Conservation (phyloP, 2,797 vertebrate species). For the Limosa lapponica region DNA sequence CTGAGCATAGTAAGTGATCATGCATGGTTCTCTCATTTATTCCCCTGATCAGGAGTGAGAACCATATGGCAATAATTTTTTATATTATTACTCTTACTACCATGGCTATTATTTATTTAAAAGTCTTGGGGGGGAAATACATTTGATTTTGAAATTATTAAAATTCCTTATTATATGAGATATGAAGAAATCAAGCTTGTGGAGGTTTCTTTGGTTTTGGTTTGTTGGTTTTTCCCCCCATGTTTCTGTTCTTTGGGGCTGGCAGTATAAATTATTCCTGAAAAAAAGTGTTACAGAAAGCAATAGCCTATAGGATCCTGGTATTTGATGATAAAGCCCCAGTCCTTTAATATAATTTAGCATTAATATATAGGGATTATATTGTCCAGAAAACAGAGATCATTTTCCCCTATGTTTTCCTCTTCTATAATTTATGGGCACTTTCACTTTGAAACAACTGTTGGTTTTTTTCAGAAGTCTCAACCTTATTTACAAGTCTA, state of each 20-base stretch:
- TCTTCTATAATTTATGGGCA: not conserved
- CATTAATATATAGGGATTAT: not conserved
- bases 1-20: not conserved
- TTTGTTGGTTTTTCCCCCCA: not conserved
- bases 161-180: not conserved
- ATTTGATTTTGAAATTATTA: conserved; percentile 34
- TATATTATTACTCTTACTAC: not conserved
- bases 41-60: not conserved
- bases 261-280: not conserved
- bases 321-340: not conserved
- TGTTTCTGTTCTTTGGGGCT: not conserved
- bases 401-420: not conserved
- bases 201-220: not conserved
- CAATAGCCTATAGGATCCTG: not conserved
- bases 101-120: conserved; percentile 12
- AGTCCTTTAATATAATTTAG: not conserved
- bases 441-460: not conserved
- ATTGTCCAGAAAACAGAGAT: not conserved
- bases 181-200: not conserved
- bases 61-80: not conserved
- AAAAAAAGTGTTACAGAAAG: not conserved
- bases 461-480: not conserved
- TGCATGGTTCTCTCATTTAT: not conserved
- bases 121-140: not conserved
- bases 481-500: not conserved